These are phyloP conservation scores for Coelopa pilipes DNA, from an alignment of 2,888 invertebrate genomes.

Conservation along the genomic window DNA sequence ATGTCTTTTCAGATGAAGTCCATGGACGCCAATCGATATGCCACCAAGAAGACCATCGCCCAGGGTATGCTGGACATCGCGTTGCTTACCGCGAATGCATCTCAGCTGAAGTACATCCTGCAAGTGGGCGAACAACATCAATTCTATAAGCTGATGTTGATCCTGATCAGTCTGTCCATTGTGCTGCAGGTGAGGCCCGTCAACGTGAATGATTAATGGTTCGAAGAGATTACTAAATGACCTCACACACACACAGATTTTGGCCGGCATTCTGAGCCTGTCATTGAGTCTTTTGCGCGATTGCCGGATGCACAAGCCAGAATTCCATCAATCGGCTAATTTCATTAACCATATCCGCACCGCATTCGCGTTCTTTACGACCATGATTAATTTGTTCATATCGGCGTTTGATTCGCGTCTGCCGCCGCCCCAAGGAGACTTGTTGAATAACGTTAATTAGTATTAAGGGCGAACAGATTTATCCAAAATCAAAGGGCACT, in stretches of 20 bases:
- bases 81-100: constrained; percentile 86
- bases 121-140: constrained; percentile 87
- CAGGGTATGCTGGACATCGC: constrained; percentile 93
- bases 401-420: constrained; percentile 80
- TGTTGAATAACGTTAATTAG: constrained; percentile 47
- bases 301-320: constrained; percentile 78
- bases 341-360: constrained; percentile 79
- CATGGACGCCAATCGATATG: constrained; percentile 87
- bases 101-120: constrained; percentile 86
- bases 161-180: constrained; percentile 83
- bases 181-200: constrained; percentile 79
- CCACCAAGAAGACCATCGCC: constrained; percentile 91
- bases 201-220: constrained; percentile 1
- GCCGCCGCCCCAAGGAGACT: constrained; percentile 55
- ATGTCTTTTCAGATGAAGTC: constrained; percentile 71
- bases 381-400: constrained; percentile 80
- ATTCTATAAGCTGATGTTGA: constrained; percentile 84
- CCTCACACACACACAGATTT: constrained; percentile 70
- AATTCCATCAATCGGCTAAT: constrained; percentile 76
- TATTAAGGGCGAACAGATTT: background rate
- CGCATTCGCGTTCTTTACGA: constrained; percentile 77
- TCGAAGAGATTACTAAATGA: constrained; percentile 28
- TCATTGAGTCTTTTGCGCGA: constrained; percentile 80
- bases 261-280: constrained; percentile 79
- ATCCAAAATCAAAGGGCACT: too few species aligned